A percentile compares a stretch with the other conserved stretches of the same genome.
phyloP scores from a whole-genome alignment of 2,113 vertebrate genomes.

The Amblyornis subalaris region DNA sequence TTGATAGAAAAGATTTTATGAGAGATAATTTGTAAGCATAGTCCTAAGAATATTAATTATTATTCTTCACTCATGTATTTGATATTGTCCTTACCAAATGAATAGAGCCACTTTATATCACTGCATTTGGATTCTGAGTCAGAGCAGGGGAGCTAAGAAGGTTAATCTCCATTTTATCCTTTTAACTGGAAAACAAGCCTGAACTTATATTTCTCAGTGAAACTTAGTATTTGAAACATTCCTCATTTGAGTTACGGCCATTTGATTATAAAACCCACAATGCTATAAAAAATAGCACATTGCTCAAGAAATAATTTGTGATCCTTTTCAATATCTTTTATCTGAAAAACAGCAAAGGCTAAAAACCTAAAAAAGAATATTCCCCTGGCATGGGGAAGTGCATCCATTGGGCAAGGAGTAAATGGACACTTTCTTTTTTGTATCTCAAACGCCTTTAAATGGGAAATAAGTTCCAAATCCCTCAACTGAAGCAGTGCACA shows the following conservation, averaged over 20 bases:
- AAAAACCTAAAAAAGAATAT: not conserved
- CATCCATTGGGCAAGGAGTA: not conserved
- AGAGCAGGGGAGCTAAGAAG: not conserved
- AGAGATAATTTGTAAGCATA: not conserved
- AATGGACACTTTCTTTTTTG: fast-evolving
- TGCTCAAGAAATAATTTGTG: not conserved
- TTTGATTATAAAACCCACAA: not conserved
- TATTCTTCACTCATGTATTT: not conserved
- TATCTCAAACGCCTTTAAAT: not conserved
- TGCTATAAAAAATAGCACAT: not conserved
- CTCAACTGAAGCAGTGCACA: not conserved
- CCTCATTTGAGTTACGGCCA: not conserved
- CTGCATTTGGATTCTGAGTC: not conserved
- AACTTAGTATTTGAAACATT: not conserved
- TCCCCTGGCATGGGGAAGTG: not conserved
- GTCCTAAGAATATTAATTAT: not conserved
- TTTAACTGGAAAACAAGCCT: not conserved
- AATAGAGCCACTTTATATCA: not conserved
- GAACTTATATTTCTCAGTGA: not conserved
- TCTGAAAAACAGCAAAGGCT: not conserved
- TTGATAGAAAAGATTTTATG: not conserved
- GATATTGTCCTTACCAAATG: not conserved
- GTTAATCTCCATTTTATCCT: not conserved
- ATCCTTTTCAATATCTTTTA: not conserved
- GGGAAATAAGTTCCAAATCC: not conserved